Evolutionary conservation across 2,113 vertebrate genomes (phyloP), one percentile per base, ranked within the genome.

Genomic region (Phalacrocorax aristotelis): DNA sequence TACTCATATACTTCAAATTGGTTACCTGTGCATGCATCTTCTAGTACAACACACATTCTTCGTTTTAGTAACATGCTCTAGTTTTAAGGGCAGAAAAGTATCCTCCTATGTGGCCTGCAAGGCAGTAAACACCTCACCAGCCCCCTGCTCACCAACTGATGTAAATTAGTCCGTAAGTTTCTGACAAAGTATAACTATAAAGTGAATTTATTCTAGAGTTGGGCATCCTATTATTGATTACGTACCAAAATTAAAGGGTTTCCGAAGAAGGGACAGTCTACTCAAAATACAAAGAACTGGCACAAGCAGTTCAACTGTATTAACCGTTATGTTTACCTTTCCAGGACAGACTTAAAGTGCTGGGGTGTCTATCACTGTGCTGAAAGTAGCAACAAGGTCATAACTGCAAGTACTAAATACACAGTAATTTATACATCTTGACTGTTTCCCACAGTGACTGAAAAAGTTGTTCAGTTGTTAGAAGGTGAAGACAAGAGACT

Each of bases 361-460:
- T 61, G 36, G 22, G 23, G 70, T 52, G 48, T 74, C 36, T 65
- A 23, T 91, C 27, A 49, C 12, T 13, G 11, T 29, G 42, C 34
- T 78, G 30, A 34, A 93, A 78, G 48, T n/a, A 91, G 29, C 57
- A 87, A 84, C 90, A 94, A 92, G 82, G 90, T 75, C 74, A 10
- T 84, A 90, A 75, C 51, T 51, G 26, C 60, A 78, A 70, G 32
- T 74, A 65, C 30, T 68, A 51, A 62, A 75, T 13, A 23, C 42
- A 42, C 17, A 68, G 65, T 5, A 58, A 34, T 76, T 90, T 75
- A 78, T 38, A 92, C 61, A 95, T 44, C 65, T 60, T 90, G 90
- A 94, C 66, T 58, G 13, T 78, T 96, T 87, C 90, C 82, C 88
- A 95, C 78, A 88, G 61, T n/a, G 57, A 32, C 38, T 76, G 74